Evolutionary conservation across 2,797 vertebrate species (phyloP), one percentile per base, ranked within the genome.

Genomic region (Tiaroga cobitis): DNA sequence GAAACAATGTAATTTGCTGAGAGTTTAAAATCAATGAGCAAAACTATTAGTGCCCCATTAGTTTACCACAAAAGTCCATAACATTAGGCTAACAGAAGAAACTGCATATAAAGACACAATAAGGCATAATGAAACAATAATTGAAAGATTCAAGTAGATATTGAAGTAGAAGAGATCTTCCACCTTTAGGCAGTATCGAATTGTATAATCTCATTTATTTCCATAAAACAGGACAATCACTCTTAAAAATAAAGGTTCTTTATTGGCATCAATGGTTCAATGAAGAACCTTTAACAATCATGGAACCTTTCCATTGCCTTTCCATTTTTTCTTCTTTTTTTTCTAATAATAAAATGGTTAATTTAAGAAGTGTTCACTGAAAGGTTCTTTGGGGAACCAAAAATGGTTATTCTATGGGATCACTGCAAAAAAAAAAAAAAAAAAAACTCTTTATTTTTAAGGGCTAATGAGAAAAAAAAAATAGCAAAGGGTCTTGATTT

Each of bases 1-100:
- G 29, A 19, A 43, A 43, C 9, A 49, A 3, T 1, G 18, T 32
- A 65, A 65, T 80, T 43, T 80, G 41, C 74, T 37, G 49, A 76
- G 59, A 15, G 26, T 67, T 67, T 9, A 54, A 18, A 49, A 81
- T 81, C 18, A 69, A 81, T 65, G 77, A 80, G 59, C 16, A 49
- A 80, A 67, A 63, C 59, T 80, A 80, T 65, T 49, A 34, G 37
- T 19, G 26, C 4, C 6, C 32, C 32, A 74, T 32, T 29, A 49
- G 9, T 51, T 74, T 32, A 32, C 34, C 34, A 39, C 49, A 29
- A 21, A 79, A 26, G 76, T 26, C 56, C 39, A 43, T 43, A 79
- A 43, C 56, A 43, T 79, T 63, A 79, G 56, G 59, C 76, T 63
- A 43, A 63, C 37, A 13, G 76, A 26, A 41, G 24, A 13, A 39